Evolutionary conservation across 2,113 vertebrate species (phyloP), one percentile per base, ranked within the genome.

Genomic region (Seriola aureovittata): DNA sequence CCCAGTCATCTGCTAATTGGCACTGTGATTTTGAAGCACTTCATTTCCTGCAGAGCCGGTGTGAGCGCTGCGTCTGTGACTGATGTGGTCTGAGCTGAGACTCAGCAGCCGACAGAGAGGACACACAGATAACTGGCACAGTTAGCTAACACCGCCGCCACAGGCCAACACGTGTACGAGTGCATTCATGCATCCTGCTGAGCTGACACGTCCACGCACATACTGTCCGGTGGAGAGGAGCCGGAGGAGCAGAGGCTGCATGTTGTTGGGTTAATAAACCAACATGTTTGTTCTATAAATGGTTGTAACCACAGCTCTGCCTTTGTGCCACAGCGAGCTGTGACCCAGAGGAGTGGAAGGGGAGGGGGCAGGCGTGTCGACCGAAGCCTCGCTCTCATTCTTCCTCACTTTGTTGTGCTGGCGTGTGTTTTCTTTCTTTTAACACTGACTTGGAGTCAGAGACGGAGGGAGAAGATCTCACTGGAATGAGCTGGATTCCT

Each of bases 381-480:
- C 57, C 1, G 1, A 58, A 25, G 11, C 70, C 52, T 29, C 6
- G 6, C 29, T 62, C 38, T 78, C 71, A 55, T 82, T 84, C 74
- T 82, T 80, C 84, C 74, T 59, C 79, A 62, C 74, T 80, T 87
- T 86, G 78, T 86, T 87, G 68, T 85, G 69, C 85, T 76, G 80
- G 63, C 78, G 75, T 70, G 57, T 58, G 25, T 71, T 82, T 75
- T 60, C 25, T 14, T 52, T 71, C 8, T 55, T 80, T 75, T 67
- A 73, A 81, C 60, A 12, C 66, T 36, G 21, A 64, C 69, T 85
- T 16, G 85, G 78, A 52, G 75, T 67, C 70, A 52, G 38, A 83
- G 38, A 64, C 25, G 32, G 23, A 71, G 48, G 36, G 40, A 68
- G 68, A 78, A 75, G 69, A 85, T 83, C 55, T 81, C n/a, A 23